These are phyloP conservation scores for Piprites chloris DNA, from an alignment of 2,113 vertebrate species.

Conservation along the genomic window DNA sequence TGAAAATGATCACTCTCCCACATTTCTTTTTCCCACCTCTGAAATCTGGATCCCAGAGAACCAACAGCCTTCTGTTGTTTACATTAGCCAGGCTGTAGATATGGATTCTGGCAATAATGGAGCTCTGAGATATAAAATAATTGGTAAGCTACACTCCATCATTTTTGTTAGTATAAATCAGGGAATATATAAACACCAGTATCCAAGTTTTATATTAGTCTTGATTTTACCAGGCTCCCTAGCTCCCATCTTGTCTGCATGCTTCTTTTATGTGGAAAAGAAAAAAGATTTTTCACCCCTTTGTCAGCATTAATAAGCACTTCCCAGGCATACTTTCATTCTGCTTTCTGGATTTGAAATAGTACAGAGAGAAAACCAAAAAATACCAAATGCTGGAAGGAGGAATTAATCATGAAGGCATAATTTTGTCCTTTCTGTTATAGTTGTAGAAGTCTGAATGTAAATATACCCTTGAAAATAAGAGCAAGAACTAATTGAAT, in stretches of 20 bases:
- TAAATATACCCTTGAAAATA: neutral
- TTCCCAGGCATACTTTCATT: neutral
- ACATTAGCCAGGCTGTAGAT: constrained; percentile 77
- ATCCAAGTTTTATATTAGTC: neutral
- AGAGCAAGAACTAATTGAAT: neutral
- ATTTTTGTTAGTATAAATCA: neutral
- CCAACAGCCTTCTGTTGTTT: constrained; percentile 76
- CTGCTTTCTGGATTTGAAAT: constrained; percentile 2
- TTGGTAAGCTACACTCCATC: constrained; percentile 70
- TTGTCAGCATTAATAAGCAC: neutral
- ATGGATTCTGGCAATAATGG: constrained; percentile 82
- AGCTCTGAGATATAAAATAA: constrained; percentile 79
- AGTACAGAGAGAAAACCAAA: neutral
- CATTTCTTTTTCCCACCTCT: constrained; percentile 71
- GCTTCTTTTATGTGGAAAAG: neutral
- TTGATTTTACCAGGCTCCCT: neutral
- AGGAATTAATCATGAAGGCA: neutral
- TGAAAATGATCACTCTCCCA: constrained; percentile 86
- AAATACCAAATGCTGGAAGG: neutral
- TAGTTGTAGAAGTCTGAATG: neutral
- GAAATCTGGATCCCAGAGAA: constrained; percentile 85
- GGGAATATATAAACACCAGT: neutral
- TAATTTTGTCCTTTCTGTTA: neutral
- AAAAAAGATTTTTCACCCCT: neutral
- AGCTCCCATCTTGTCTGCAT: neutral